Base-by-base conservation (phyloP, 1,140 invertebrate genomes). In the Zaprionus ghesquierei region DNA sequence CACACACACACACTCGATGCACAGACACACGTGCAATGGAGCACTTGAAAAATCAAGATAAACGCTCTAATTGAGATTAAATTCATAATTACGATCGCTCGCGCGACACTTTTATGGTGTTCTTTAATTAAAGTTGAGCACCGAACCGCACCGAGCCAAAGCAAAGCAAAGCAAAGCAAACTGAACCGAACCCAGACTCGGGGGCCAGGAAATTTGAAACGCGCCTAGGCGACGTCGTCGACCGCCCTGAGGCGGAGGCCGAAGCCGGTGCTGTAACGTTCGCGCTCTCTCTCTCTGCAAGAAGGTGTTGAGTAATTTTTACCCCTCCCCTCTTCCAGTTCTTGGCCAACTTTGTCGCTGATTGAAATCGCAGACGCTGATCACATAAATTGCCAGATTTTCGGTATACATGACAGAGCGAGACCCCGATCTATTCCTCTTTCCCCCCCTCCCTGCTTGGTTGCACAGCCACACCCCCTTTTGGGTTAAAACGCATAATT, bases 361-460 rank as follows among this genome's bases (percentile, higher is more conserved):
- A 89, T 89, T 79, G 79, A 89, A 89, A 89, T 89, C 84, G 68
- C 79, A 89, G 62, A 60, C 79, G 64, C 79, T 89, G 79, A 89
- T 89, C 84, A 89, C 84, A 89, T 89, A 89, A 89, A 89, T 89
- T 89, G 85, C 84, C 80, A 89, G 84, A 89, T 89, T 89, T 89
- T 89, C 77, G 76, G 73, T 84, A 77, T 84, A 81, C 84, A 89
- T 89, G 84, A 89, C 84, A 71, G 35, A 55, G 61, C 41, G 12
- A 72, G 54, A 66, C 51, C 41, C 31, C 22, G 61, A n/a, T 44
- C 22, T 54, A 75, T 18, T 23, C 18, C 25, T n/a, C 38, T 13
- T 20, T 10, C 18, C 4, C 9, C 49, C 12, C 56, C 13, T n/a
- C 5, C 20, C 6, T 35, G 15, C n/a, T n/a, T 35, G n/a, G 35